A percentile compares a stretch with the other conserved stretches of the same genome.
Evolutionary conservation across 2,113 vertebrate species (phyloP).

Genomic region (Microcebus tavaratra): DNA sequence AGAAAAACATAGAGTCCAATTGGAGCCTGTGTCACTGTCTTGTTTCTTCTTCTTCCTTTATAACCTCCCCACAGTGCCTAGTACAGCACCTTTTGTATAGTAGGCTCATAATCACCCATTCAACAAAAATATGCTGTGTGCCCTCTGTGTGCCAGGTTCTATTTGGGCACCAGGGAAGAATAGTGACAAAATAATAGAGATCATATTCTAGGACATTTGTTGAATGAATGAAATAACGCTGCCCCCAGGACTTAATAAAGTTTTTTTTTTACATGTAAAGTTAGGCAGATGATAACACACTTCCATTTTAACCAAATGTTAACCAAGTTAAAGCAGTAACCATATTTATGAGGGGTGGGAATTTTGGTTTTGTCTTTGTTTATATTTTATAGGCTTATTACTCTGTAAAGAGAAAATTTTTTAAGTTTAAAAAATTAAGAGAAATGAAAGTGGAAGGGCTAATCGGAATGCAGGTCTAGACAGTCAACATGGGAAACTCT

Average conservation of each 20-base stretch:
- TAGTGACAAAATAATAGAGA: background rate
- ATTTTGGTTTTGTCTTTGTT: background rate
- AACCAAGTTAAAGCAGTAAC: background rate
- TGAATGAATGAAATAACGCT: background rate
- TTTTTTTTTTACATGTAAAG: background rate
- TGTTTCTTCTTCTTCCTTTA: background rate
- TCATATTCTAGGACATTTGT: background rate
- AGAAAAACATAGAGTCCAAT: background rate
- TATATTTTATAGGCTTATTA: background rate
- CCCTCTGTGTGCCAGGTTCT: background rate
- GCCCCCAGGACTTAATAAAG: background rate
- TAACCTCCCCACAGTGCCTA: background rate
- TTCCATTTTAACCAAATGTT: constrained; percentile 15
- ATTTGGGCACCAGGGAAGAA: background rate
- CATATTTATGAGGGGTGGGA: background rate
- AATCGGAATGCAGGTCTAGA: background rate
- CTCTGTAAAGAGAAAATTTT: constrained; percentile 17
- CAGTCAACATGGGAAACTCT: background rate
- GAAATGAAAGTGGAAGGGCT: constrained; percentile 29
- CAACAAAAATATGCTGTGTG: background rate
- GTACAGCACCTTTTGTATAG: background rate
- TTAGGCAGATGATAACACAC: background rate
- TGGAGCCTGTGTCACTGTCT: background rate
- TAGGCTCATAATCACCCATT: background rate
- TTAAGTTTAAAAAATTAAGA: constrained; percentile 16